Conservation (phyloP, 1,140 invertebrate species). For the fruit fly (Drosophila melanogaster) region Release_6_plus_ISO1_MT NT_037436.4:5368501-5369000, state of each 20-base stretch:
- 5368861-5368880: conserved; percentile 13
- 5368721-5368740: conserved; percentile 51
- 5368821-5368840: no score
- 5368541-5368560: no score
- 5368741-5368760: conserved; percentile 48
- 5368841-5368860: no score
- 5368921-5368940: conserved; percentile 82
- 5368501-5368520: not conserved
- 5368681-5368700: conserved; percentile 33
- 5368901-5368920: conserved; percentile 68
- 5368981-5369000: conserved; percentile 28
- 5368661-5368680: conserved; percentile 39
- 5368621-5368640: conserved; percentile 4
- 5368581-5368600: not conserved
- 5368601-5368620: not conserved
- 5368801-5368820: no score
- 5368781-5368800: conserved; percentile 41
- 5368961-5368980: conserved; percentile 29
- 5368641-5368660: conserved; percentile 23
- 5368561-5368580: no score
- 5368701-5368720: conserved; percentile 51
- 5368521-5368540: no score
- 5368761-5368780: conserved; percentile 44
- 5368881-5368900: conserved; percentile 73
- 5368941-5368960: conserved; percentile 65